Base-by-base conservation (phyloP, 2,888 invertebrate genomes). In the Campoletis raptor region DNA sequence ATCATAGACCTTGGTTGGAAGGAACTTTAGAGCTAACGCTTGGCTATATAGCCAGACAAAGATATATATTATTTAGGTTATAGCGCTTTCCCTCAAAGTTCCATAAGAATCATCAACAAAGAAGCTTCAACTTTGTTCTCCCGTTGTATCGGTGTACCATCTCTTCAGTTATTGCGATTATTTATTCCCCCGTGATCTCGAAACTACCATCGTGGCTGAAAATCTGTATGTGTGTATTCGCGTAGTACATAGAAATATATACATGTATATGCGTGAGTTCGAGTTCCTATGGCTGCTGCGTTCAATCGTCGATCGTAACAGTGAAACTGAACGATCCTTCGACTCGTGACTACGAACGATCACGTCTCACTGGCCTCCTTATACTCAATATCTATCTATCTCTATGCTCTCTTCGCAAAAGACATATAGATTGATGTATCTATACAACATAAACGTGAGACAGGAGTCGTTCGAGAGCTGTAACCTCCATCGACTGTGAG, bases 261-360 rank as follows among this genome's bases (percentile, higher is more conserved):
- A 30, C 18, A 30, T 37, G 21, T 37, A 66, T 37, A n/a, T 77
- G 70, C 42, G 45, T 61, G 30, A 45, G 57, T 57, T 37, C 8
- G 54, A 67, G 76, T 40, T 66, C 8, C 67, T 80, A 74, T 69
- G 81, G 48, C 64, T 66, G 54, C 77, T 67, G 69, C 77, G 85
- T 87, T 85, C 79, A 87, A 87, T 87, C 85, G 87, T 87, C 79
- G 87, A 87, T 87, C 85, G 70, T 87, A 87, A 87, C 87, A 87
- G 85, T 87, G 85, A 87, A 87, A 87, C 85, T 79, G 82, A 85
- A 87, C 87, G 87, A 87, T 87, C 85, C 79, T 79, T 30, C 82
- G 81, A 86, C 83, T 86, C 57, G 79, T 82, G 82, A 82, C 87
- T 87, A 80, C 78, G 74, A 86, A 85, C 81, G 72, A 84, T 48